These are phyloP conservation scores for Brenthis hecate DNA, from an alignment of 2,888 invertebrate genomes.

Conservation along the genomic window DNA sequence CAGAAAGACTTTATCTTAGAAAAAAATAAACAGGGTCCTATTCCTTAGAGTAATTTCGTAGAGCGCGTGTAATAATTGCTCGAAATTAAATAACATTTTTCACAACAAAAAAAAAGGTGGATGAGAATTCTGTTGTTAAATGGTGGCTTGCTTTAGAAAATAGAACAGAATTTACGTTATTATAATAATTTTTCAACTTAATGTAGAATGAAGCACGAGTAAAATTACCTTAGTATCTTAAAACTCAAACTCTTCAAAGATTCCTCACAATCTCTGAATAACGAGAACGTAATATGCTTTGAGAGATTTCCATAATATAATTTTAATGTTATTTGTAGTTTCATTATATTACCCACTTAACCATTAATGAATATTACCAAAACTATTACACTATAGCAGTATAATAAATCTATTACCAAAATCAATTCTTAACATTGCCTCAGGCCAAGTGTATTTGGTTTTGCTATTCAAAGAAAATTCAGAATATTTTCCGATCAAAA, in stretches of 20 bases:
- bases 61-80: constrained; percentile 80
- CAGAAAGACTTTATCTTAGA: constrained; percentile 60
- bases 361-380: too few species aligned
- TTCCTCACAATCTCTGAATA: neutral
- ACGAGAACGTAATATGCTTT: neutral
- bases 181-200: constrained; percentile 64
- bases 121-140: constrained; percentile 66
- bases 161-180: constrained; percentile 64
- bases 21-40: constrained; percentile 70
- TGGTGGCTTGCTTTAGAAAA: constrained; percentile 61
- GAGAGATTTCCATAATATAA: too few species aligned
- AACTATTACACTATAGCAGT: neutral
- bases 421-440: constrained; percentile 66
- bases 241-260: neutral
- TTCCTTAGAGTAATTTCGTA: constrained; percentile 80
- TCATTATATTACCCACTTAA: too few species aligned
- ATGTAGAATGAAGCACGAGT: constrained; percentile 59
- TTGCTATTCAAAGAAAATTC: constrained; percentile 65
- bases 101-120: constrained; percentile 70
- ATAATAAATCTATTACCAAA: constrained; percentile 41
- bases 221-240: constrained; percentile 12
- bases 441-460: constrained; percentile 63
- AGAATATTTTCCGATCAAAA: constrained; percentile 54
- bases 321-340: too few species aligned
- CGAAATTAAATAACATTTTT: constrained; percentile 79